phyloP scores from a whole-genome alignment of 2,797 vertebrate genomes.

The Scleropages formosus region DNA sequence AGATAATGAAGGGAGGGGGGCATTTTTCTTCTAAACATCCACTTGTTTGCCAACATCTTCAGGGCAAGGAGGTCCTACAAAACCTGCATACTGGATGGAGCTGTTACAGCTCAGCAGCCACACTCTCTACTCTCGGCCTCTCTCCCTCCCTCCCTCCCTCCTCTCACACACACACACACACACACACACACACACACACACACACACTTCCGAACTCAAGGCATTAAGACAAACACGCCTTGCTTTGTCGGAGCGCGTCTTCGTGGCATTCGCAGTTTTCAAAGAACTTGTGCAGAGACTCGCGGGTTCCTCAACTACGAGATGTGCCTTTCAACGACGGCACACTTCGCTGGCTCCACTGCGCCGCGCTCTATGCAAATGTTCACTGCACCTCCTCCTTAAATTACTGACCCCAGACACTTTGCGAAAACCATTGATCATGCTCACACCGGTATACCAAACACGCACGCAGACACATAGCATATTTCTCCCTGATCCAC shows the following conservation, averaged over 20 bases:
- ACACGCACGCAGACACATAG: not conserved
- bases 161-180: constrained; percentile 30
- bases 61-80: constrained; percentile 71
- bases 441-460: constrained; percentile 15
- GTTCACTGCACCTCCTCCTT: not conserved
- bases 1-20: constrained; percentile 60
- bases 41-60: constrained; percentile 61
- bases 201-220: no score
- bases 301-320: no score
- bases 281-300: no score
- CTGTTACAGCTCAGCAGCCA: constrained; percentile 69
- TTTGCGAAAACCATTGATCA: not conserved
- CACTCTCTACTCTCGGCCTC: constrained; percentile 43
- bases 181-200: no score
- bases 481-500: constrained; percentile 24
- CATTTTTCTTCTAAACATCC: constrained; percentile 62
- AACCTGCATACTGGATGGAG: constrained; percentile 69
- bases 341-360: no score
- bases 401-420: not conserved
- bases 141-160: constrained; percentile 28
- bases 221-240: no score
- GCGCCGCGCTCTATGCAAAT: not conserved
- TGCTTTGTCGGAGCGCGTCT: no score
- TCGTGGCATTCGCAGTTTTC: no score
- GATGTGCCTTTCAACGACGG: no score